phyloP scores from a whole-genome alignment of 2,888 invertebrate species.

The Pachydiplax longipennis region DNA sequence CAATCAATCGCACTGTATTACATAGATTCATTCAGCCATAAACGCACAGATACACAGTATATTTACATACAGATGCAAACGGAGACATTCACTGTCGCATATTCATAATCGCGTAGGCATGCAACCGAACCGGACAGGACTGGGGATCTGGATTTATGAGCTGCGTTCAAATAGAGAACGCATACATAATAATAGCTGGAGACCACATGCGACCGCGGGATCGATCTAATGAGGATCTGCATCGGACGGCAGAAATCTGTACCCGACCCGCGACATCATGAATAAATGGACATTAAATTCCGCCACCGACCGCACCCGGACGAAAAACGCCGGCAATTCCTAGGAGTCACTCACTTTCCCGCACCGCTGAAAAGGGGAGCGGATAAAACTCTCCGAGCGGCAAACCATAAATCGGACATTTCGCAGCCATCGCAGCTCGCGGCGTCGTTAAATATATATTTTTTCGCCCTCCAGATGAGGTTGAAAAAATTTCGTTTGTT shows the following conservation, averaged over 20 bases:
- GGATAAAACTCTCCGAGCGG: background rate
- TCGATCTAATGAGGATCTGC: background rate
- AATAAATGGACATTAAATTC: background rate
- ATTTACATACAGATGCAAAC: background rate
- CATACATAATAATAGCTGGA: background rate
- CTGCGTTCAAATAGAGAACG: background rate
- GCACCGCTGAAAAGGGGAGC: background rate
- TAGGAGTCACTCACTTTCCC: background rate
- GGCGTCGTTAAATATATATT: too few species aligned
- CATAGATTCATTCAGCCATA: background rate
- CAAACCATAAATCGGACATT: background rate
- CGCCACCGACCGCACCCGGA: background rate
- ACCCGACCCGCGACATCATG: background rate
- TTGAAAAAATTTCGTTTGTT: background rate
- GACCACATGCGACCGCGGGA: background rate
- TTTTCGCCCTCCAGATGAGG: background rate
- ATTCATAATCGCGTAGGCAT: background rate
- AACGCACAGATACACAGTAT: background rate
- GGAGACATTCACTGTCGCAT: background rate
- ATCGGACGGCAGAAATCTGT: background rate
- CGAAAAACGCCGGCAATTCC: background rate
- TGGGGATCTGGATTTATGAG: background rate
- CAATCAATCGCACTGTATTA: background rate
- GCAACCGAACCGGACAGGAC: background rate
- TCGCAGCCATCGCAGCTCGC: background rate